A percentile compares a stretch with the other conserved stretches of the same genome.
These are phyloP conservation scores for Holotrichia oblita DNA, from an alignment of 1,140 invertebrate species.

Conservation along the genomic window DNA sequence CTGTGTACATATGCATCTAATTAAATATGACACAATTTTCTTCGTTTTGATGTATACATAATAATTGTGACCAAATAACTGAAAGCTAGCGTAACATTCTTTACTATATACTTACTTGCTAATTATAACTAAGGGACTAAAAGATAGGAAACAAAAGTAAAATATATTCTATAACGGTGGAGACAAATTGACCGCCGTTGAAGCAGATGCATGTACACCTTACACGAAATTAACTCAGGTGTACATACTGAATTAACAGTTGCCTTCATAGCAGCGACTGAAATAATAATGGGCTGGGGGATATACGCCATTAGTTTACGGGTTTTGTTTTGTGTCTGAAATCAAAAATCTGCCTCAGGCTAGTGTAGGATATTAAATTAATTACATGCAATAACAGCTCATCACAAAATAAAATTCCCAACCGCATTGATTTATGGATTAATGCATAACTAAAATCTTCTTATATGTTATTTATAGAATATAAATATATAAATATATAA, in stretches of 20 bases:
- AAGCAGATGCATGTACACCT: constrained; percentile 42
- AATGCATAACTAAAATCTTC: too few relatives aligned
- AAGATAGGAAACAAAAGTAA: constrained; percentile 23
- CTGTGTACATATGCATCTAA: too few relatives aligned
- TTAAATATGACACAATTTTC: too few relatives aligned
- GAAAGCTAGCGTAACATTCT: too few relatives aligned
- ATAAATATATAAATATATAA: too few relatives aligned
- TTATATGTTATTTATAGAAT: too few relatives aligned
- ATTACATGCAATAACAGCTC: background rate
- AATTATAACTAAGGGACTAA: too few relatives aligned
- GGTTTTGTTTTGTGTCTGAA: background rate
- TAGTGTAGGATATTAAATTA: background rate
- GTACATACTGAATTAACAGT: constrained; percentile 7
- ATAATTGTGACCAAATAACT: too few relatives aligned
- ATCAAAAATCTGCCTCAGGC: background rate
- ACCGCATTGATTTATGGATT: too few relatives aligned
- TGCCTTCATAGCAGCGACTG: background rate
- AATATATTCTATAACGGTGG: constrained; percentile 14
- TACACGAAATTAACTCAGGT: constrained; percentile 36
- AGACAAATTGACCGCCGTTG: constrained; percentile 36
- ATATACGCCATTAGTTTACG: background rate
- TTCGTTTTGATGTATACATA: too few relatives aligned
- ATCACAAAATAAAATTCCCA: too few relatives aligned
- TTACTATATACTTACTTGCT: too few relatives aligned
- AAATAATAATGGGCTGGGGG: constrained; percentile 14